Base-by-base conservation (phyloP, 2,888 invertebrate genomes). In the Melanostoma mellinum region DNA sequence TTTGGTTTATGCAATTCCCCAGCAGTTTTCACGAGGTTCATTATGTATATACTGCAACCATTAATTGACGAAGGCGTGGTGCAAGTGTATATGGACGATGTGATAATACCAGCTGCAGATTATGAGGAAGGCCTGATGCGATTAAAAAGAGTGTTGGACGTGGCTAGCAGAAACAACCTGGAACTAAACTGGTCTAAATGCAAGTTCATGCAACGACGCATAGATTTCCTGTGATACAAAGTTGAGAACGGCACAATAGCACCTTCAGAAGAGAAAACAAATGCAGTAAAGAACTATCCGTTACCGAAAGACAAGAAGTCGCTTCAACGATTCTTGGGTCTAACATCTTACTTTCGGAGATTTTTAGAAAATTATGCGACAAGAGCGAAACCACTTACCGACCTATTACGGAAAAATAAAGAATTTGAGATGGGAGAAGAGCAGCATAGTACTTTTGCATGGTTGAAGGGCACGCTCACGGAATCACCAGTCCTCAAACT, bases 381-480 rank as follows among this genome's bases (percentile, higher is more conserved):
- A 1, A 69, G 69, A 4, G 78, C 82, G 2, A 69, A 36, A 65
- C 78, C 82, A 4, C 55, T 82, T 4, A 50, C 89, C 88, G 79
- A 73, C 88, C 4, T 48, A 2, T 33, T 69, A 6, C 9, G 65
- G 46, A 75, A 74, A n/a, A 55, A 68, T 48, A 4, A 35, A 3
- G 9, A n/a, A 68, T 87, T 3, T 71, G 82, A 3, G 76, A 58
- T 82, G 48, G 76, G 36, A 3, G 35, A 20, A 4, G 20, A 61
- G 8, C 61, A 82, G 33, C 3, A 8, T 33, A 20, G 9, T 4
- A 61, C 63, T n/a, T 53, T 73, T n/a, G 4, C 10, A 20, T 30
- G 55, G 46, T n/a, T 73, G 30, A 73, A 63, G 35, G 42, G 35
- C 8, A 3, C 9, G 20, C 10, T 73, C n/a, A 8, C 20, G 2